Base-by-base conservation (phyloP, 2,888 invertebrate species). In the Phengaris alcon region DNA sequence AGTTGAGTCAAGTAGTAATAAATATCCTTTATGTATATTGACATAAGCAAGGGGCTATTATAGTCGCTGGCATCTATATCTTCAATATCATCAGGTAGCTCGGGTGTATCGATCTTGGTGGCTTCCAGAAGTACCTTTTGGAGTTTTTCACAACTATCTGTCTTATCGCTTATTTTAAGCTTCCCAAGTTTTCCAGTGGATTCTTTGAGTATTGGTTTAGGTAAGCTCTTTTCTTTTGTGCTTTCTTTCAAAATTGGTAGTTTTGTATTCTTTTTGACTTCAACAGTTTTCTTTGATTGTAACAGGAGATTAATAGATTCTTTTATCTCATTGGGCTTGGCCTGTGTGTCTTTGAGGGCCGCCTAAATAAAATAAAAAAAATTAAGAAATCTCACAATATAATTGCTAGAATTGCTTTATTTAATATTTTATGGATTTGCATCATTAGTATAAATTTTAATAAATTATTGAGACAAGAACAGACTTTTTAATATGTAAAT, bases 11-110 rank as follows among this genome's bases (percentile, higher is more conserved):
- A 94, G 89, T 99, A 98, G 22, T 93, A 91, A 85, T 98, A 98
- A 84, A 99, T 99, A 82, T 99, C 98, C 79, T 97, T 96, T 54
- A 97, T 96, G 87, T 98, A 99, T 81, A 96, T 96, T 15, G 97
- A 95, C 84, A 97, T 96, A 81, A 98, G 94, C 80, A 97, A 94
- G 4, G 97, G 96, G 87, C 97, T 97, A 69, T 95, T 94, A 64
- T 91, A 94, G 84, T 97, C 97, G 73, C 95, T 95, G 15, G 94
- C 94, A 84, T 98, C 98, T 85, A 98, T 97, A 82, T 97, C 95
- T 81, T 95, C 95, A 78, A 96, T 93, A 75, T 91, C 89, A 69
- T 83, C 80, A 0, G 94, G 91, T 55, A 93, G 79, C 55, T 80
- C 78, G 6, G 81, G 85, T 57, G 81, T 82, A 74, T 80, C n/a